Evolutionary conservation across 2,113 vertebrate genomes (phyloP).

Genomic region (Passer montanus): DNA sequence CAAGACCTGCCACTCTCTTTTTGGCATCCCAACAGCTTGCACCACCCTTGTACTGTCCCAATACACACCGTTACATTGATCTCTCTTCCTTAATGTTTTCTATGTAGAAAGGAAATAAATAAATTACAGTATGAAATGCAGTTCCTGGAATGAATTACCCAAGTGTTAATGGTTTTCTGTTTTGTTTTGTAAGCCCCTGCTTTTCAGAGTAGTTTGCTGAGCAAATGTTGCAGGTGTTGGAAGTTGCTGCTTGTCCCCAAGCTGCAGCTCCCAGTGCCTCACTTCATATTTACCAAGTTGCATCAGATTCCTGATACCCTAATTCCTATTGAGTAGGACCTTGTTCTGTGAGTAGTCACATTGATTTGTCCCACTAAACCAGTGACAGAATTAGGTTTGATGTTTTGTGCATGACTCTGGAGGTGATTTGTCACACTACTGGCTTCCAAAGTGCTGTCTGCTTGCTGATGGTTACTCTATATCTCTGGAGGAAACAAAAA

Average conservation of each 20-base stretch:
- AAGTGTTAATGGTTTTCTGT: background rate
- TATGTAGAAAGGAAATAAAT: background rate
- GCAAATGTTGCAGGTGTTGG: background rate
- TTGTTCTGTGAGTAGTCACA: background rate
- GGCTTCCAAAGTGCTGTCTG: background rate
- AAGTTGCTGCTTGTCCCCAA: background rate
- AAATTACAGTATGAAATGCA: background rate
- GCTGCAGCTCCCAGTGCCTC: background rate
- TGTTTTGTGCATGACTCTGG: background rate
- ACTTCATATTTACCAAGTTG: background rate
- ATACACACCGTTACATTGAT: background rate
- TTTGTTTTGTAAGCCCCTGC: background rate
- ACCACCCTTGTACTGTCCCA: too few relatives aligned
- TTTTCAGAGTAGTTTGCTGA: background rate
- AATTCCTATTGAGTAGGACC: background rate
- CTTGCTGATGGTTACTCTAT: background rate
- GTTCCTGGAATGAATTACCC: background rate
- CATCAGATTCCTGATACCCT: background rate
- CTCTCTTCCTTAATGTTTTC: background rate
- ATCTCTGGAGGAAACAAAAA: background rate
- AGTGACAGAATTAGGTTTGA: background rate
- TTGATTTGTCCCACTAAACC: slow-evolving; percentile 31
- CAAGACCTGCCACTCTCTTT: accelerated
- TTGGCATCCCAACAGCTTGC: background rate
- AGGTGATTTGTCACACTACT: background rate